Conservation (phyloP, 2,888 invertebrate genomes). For the Andrena marginata region DNA sequence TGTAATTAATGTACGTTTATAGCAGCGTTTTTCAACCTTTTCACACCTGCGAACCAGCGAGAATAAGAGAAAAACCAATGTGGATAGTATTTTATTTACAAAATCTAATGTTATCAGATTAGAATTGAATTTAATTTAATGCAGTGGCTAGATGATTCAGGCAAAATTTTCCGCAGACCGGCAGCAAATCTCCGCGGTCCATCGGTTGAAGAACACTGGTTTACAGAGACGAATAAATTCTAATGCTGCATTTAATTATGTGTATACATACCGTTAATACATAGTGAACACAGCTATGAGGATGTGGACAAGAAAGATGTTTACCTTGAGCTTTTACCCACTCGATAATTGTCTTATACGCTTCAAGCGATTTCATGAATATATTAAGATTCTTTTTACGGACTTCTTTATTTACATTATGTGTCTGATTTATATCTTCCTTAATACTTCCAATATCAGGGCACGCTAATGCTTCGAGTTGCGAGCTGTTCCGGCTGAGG, state of each 20-base stretch:
- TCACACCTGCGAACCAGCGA: too few species aligned
- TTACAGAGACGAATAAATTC: neutral
- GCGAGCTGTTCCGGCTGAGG: conserved; percentile 71
- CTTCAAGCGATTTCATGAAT: conserved; percentile 83
- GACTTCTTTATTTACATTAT: conserved; percentile 20
- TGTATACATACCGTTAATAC: conserved; percentile 85
- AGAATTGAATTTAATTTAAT: too few species aligned
- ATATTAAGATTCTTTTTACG: conserved; percentile 78
- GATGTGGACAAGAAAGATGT: conserved; percentile 88
- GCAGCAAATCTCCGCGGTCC: too few species aligned
- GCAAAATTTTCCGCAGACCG: too few species aligned
- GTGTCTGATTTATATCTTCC: conserved; percentile 59
- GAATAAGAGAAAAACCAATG: too few species aligned
- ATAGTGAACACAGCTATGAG: conserved; percentile 88
- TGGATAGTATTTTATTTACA: too few species aligned
- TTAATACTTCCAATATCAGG: neutral
- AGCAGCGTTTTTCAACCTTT: too few species aligned
- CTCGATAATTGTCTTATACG: conserved; percentile 85
- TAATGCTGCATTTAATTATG: conserved; percentile 1
- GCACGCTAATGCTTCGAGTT: conserved; percentile 69
- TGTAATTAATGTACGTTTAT: neutral
- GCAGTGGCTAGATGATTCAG: too few species aligned
- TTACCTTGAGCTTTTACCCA: conserved; percentile 86
- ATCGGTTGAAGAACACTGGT: too few species aligned
- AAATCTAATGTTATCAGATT: too few species aligned